Conservation (phyloP, 2,888 invertebrate species). For the Tryphoninae sp. region DNA sequence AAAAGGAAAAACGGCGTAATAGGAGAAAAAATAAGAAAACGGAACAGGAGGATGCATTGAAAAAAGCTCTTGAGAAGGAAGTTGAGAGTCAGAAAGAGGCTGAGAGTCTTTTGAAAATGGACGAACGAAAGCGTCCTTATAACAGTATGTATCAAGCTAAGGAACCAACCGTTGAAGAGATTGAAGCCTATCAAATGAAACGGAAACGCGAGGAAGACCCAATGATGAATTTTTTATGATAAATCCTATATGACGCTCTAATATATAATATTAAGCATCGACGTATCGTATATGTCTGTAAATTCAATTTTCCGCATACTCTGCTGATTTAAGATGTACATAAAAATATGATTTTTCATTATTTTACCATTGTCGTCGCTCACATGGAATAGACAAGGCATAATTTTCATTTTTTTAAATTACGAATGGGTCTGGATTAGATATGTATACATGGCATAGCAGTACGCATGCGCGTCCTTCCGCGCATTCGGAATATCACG, state of each 20-base stretch:
- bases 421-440: too few species aligned
- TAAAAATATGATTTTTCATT: too few species aligned
- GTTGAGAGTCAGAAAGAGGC: constrained; percentile 85
- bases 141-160: constrained; percentile 94
- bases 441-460: too few species aligned
- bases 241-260: constrained; percentile 17
- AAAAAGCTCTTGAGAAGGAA: constrained; percentile 86
- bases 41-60: constrained; percentile 82
- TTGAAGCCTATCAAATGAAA: constrained; percentile 96
- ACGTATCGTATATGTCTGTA: background rate
- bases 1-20: constrained; percentile 80
- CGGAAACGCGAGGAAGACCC: constrained; percentile 94
- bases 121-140: constrained; percentile 96
- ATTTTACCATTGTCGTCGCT: too few species aligned
- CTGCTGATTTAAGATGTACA: too few species aligned
- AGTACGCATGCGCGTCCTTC: constrained; percentile 25
- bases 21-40: constrained; percentile 76
- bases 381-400: background rate
- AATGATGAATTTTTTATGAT: constrained; percentile 88
- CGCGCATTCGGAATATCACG: constrained; percentile 28
- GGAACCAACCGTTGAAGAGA: constrained; percentile 94
- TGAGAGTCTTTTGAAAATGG: constrained; percentile 86
- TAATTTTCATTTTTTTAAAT: background rate
- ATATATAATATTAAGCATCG: background rate
- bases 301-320: too few species aligned